phyloP scores from a whole-genome alignment of 2,888 invertebrate species.

The Uropetala carovei region DNA sequence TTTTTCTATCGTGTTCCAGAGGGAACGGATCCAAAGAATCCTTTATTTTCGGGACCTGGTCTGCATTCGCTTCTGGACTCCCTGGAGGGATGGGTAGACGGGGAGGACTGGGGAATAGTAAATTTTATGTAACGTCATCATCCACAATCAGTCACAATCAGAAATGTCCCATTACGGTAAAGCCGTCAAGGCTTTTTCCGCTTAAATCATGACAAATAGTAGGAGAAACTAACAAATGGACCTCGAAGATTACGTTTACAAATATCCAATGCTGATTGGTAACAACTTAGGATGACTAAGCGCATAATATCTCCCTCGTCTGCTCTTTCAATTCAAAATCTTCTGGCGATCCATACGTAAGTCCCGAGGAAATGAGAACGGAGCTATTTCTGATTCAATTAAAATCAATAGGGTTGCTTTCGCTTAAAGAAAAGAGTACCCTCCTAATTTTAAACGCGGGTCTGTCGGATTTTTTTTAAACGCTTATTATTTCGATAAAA shows the following conservation, averaged over 20 bases:
- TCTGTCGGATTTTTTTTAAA: too few relatives aligned
- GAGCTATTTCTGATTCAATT: too few relatives aligned
- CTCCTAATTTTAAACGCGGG: too few relatives aligned
- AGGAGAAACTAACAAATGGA: slow-evolving; percentile 33
- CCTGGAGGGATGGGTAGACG: not conserved
- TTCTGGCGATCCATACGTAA: too few relatives aligned
- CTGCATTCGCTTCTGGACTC: not conserved
- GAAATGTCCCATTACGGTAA: not conserved
- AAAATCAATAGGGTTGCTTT: too few relatives aligned
- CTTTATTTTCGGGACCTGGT: not conserved
- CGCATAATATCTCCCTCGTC: not conserved
- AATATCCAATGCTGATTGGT: not conserved
- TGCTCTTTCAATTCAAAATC: too few relatives aligned
- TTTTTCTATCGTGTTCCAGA: slow-evolving; percentile 12
- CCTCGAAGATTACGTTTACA: not conserved
- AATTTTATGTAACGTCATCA: slow-evolving; percentile 50
- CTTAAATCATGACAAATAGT: slow-evolving; percentile 40
- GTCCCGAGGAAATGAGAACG: too few relatives aligned
- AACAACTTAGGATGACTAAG: not conserved
- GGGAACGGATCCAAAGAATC: not conserved
- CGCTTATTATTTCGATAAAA: too few relatives aligned
- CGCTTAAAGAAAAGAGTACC: too few relatives aligned
- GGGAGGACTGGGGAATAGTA: not conserved
- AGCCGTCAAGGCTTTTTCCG: slow-evolving; percentile 1
- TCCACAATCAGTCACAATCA: slow-evolving; percentile 26